phyloP scores from a whole-genome alignment of 2,888 invertebrate species.

The Cheilosia variabilis region DNA sequence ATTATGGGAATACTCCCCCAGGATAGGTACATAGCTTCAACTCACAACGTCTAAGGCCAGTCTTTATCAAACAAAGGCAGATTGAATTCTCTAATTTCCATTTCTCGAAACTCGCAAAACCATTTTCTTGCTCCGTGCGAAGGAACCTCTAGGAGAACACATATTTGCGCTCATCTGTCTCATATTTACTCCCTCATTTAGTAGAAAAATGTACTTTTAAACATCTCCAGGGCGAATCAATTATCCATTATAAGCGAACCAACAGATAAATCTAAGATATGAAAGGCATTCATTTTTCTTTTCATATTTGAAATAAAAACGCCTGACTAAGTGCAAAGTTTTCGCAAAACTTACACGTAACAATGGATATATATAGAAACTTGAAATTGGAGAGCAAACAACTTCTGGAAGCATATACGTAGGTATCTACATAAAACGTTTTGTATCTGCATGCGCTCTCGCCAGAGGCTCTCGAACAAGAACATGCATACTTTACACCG shows the following conservation, averaged over 20 bases:
- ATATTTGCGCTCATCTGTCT: too few relatives aligned
- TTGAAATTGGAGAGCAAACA: conserved; percentile 10
- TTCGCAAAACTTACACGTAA: conserved; percentile 14
- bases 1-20: too few relatives aligned
- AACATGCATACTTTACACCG: neutral
- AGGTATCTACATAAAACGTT: conserved; percentile 14
- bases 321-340: conserved; percentile 31
- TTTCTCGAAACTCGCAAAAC: too few relatives aligned
- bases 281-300: neutral
- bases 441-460: neutral
- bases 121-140: too few relatives aligned
- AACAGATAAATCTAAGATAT: neutral
- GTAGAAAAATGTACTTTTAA: neutral
- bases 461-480: neutral
- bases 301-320: neutral
- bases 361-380: neutral
- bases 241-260: neutral
- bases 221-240: neutral
- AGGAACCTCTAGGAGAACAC: too few relatives aligned
- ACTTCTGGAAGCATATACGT: neutral
- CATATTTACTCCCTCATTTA: too few relatives aligned
- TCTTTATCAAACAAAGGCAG: too few relatives aligned
- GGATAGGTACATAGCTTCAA: too few relatives aligned
- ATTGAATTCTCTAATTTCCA: too few relatives aligned
- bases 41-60: too few relatives aligned